Base-by-base conservation (phyloP, 2,113 vertebrate genomes). In the Tinamus guttatus region DNA sequence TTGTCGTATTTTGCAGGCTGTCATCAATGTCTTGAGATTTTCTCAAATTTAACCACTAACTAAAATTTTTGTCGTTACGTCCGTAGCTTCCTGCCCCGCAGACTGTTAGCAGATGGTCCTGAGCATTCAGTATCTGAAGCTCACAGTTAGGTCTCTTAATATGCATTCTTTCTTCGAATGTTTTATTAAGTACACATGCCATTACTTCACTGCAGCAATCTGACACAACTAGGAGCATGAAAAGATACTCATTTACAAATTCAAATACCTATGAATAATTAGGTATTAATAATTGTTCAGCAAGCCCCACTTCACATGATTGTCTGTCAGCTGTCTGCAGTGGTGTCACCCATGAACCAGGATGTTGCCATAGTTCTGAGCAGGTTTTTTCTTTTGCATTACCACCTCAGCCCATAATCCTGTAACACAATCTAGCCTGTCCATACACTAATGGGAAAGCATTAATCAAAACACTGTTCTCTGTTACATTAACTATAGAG, bases 401-500 rank as follows among this genome's bases (percentile, higher is more conserved):
- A 49, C 74, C 51, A 89, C 65, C 49, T 89, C 88, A 81, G 47
- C 58, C 69, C 47, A 15, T 89, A 90, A 91, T 88, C 47, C 90
- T 16, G 4, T 84, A 89, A 86, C 49, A 76, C 77, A 92, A 41
- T 87, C 93, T 90, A 86, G 52, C 87, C 95, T 94, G 65, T 94
- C 74, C 11, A 10, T 65, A 87, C 20, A 0, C 74, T 94, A 95
- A 95, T 91, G 77, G 88, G 81, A 93, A 95, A 24, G 78, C 88
- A 84, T 96, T 95, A 85, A 87, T 96, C 88, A 94, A 95, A 92
- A 92, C 58, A 84, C 27, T 89, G 24, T 92, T 95, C 70, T 79
- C 52, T 1, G 0, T 93, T 93, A 74, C 43, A 70, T 79, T 96
- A 93, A 70, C 92, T 87, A 49, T 62, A 90, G 59, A 90, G 40